phyloP scores from a whole-genome alignment of 2,113 vertebrate species.

The Neogale vison region DNA sequence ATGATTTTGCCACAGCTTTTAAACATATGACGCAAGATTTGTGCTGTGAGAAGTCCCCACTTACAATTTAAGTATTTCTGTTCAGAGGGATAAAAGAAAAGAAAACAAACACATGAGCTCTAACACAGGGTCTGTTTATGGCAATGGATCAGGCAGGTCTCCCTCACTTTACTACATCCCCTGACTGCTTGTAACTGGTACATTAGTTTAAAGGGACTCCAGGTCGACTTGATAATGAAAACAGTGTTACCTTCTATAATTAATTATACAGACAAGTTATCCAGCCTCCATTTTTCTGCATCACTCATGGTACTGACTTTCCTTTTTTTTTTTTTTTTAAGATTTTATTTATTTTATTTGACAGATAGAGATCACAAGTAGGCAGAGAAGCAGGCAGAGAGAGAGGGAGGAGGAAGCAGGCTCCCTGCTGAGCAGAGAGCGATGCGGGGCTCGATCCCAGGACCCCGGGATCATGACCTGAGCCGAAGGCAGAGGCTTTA shows the following conservation, averaged over 20 bases:
- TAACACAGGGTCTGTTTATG: slow-evolving; percentile 17
- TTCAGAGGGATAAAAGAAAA: slow-evolving; percentile 61
- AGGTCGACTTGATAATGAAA: background rate
- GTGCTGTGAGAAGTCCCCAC: slow-evolving; percentile 41
- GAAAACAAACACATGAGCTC: slow-evolving; percentile 53
- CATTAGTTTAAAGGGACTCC: background rate
- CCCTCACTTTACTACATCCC: background rate
- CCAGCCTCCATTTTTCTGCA: background rate
- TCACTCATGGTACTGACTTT: background rate
- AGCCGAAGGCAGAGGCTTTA: too few species aligned
- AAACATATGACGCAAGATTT: slow-evolving; percentile 49
- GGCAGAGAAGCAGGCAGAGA: too few species aligned
- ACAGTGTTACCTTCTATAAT: background rate
- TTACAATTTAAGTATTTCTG: slow-evolving; percentile 60
- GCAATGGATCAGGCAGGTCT: background rate
- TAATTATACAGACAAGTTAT: background rate
- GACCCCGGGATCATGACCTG: too few species aligned
- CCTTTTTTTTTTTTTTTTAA: background rate
- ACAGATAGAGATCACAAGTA: too few species aligned
- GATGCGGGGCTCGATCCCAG: too few species aligned
- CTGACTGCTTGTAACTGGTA: background rate
- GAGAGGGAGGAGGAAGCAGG: too few species aligned
- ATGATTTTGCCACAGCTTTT: slow-evolving; percentile 63
- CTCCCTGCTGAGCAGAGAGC: too few species aligned
- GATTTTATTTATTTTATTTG: too few species aligned